These are phyloP conservation scores for Eristalis pertinax DNA, from an alignment of 2,888 invertebrate species.

Conservation along the genomic window DNA sequence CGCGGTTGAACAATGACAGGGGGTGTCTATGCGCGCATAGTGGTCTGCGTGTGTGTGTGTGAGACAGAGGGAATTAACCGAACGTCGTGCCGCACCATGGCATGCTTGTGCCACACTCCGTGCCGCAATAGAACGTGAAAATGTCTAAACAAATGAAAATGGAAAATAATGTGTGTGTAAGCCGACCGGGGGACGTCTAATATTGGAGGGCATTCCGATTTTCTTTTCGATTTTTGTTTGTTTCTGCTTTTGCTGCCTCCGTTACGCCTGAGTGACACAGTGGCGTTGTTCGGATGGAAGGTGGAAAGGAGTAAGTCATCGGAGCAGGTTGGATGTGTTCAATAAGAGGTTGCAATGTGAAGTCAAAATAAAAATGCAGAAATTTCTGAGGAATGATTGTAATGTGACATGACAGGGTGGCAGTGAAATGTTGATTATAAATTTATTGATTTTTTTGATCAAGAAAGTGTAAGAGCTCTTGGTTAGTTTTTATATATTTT, in stretches of 20 bases:
- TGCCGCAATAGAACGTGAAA: slow-evolving; percentile 47
- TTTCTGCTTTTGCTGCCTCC: not conserved
- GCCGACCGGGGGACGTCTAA: slow-evolving; percentile 29
- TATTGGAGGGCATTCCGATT: slow-evolving; percentile 13
- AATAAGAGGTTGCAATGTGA: too few relatives aligned
- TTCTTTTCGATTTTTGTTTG: not conserved
- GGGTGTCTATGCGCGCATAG: not conserved
- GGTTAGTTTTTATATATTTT: too few relatives aligned
- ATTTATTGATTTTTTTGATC: too few relatives aligned
- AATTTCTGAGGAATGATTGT: too few relatives aligned
- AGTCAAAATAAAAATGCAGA: too few relatives aligned
- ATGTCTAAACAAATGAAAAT: slow-evolving; percentile 63
- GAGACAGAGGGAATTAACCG: slow-evolving; percentile 29
- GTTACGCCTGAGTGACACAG: not conserved
- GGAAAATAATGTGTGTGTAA: slow-evolving; percentile 59
- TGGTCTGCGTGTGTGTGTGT: slow-evolving; percentile 7
- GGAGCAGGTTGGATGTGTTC: not conserved
- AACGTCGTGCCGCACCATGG: slow-evolving; percentile 23
- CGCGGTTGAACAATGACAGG: slow-evolving; percentile 4
- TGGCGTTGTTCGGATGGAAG: not conserved
- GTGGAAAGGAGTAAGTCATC: not conserved
- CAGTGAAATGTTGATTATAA: too few relatives aligned
- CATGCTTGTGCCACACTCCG: slow-evolving; percentile 35
- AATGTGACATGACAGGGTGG: too few relatives aligned
- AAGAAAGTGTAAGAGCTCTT: too few relatives aligned